A percentile compares a stretch with the other conserved stretches of the same genome.
Evolutionary conservation across 30 jellyfish, hydroid and myxozoan genomes (phyloP).

Genomic region (Cassiopea andromeda): DNA sequence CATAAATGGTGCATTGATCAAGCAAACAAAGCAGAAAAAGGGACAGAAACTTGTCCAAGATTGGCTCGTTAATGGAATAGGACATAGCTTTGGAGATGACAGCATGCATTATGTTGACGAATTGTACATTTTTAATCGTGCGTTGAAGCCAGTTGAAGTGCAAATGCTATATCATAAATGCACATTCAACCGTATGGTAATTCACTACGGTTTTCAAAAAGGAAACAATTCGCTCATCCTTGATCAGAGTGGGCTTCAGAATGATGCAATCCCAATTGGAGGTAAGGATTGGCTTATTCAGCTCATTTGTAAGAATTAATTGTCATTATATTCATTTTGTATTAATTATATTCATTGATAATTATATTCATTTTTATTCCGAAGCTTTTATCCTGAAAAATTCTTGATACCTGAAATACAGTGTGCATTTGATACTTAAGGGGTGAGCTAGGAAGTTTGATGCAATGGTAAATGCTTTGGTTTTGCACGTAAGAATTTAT

Average conservation of each 20-base stretch:
- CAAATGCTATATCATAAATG: slow-evolving; percentile 73
- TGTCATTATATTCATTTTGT: background rate
- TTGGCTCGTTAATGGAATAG: slow-evolving; percentile 96
- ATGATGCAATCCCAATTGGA: slow-evolving; percentile 86
- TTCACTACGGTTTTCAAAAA: slow-evolving; percentile 96
- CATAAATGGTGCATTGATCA: slow-evolving; percentile 86
- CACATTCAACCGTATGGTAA: slow-evolving; percentile 91
- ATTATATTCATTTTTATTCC: too few species aligned
- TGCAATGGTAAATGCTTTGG: too few species aligned
- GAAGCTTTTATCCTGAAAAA: too few species aligned
- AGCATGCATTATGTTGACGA: slow-evolving; percentile 96
- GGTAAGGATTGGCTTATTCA: slow-evolving; percentile 55
- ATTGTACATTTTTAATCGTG: slow-evolving; percentile 79
- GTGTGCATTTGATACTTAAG: too few species aligned
- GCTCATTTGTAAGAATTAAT: background rate
- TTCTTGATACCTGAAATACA: too few species aligned
- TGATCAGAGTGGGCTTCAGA: slow-evolving; percentile 97
- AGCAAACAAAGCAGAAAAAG: slow-evolving; percentile 67
- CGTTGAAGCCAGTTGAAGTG: slow-evolving; percentile 81
- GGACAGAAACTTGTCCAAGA: slow-evolving; percentile 87
- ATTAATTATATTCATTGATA: too few species aligned
- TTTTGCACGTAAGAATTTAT: too few species aligned
- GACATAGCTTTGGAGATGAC: slow-evolving; percentile 88
- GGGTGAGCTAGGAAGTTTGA: too few species aligned
- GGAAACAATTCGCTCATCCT: slow-evolving; percentile 79